phyloP scores from a whole-genome alignment of 1,140 invertebrate species.

The Augochlora pura region DNA sequence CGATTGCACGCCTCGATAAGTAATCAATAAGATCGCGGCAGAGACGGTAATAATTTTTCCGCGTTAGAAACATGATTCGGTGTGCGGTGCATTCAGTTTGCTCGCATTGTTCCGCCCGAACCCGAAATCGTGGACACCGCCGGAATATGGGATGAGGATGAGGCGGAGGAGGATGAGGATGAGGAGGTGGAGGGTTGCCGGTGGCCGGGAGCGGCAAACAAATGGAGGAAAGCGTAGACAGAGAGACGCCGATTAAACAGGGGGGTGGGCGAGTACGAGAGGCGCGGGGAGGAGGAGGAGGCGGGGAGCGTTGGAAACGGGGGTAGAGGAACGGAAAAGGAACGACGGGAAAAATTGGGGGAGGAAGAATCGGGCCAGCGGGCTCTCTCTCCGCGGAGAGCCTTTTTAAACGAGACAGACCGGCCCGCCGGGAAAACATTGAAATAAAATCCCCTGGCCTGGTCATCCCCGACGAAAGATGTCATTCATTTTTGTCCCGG shows the following conservation, averaged over 20 bases:
- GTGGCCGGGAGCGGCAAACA: constrained; percentile 7
- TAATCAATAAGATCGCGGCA: too few relatives aligned
- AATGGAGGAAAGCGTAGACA: constrained; percentile 28
- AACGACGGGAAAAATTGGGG: not conserved
- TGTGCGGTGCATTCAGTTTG: constrained; percentile 57
- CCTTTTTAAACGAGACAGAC: constrained; percentile 46
- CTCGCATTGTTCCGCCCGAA: constrained; percentile 55
- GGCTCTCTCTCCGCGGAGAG: constrained; percentile 41
- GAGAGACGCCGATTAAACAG: constrained; percentile 41
- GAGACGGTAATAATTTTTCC: too few relatives aligned
- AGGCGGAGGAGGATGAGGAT: too few relatives aligned
- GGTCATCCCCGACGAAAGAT: constrained; percentile 1
- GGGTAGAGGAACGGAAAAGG: not conserved
- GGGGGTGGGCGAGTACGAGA: too few relatives aligned
- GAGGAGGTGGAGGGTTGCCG: constrained; percentile 15
- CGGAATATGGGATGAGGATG: constrained; percentile 47
- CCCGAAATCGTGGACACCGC: constrained; percentile 57
- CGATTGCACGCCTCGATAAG: too few relatives aligned
- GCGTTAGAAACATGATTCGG: not conserved
- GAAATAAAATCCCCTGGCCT: constrained; percentile 7
- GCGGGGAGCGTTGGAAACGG: constrained; percentile 26
- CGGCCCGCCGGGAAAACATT: too few relatives aligned
- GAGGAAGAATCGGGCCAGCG: constrained; percentile 22
- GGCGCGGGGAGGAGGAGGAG: not conserved
- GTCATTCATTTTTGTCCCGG: constrained; percentile 13